Base-by-base conservation (phyloP, 2,888 invertebrate species). In the Baccha elongata region DNA sequence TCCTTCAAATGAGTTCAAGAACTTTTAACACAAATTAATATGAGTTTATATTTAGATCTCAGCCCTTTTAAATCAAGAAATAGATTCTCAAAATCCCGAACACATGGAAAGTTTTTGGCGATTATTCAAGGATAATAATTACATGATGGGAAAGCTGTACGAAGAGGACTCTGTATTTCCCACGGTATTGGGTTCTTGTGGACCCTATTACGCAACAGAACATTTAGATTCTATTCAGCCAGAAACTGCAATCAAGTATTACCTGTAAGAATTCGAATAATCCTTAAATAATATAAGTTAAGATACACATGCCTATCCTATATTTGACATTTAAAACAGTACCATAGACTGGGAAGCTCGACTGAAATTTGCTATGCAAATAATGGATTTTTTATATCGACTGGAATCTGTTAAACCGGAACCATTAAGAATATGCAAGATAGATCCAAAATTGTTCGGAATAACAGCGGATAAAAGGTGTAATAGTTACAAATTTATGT, bases 91-190 rank as follows among this genome's bases (percentile, higher is more conserved):
- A 35, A 88, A 88, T 85, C 86, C 90, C 0, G 87, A 88, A 55
- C 90, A 90, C 84, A 90, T 90, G 88, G 79, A 88, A 0, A 89
- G 89, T 64, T 88, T 89, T 44, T 90, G 90, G 90, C 85, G 89
- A 1, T 78, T 90, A 58, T 90, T 90, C 73, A 89, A 89, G 67
- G 90, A 90, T 81, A 90, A 90, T 84, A 90, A 90, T 69, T 90
- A 90, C 48, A 89, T 90, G 89, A 89, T 90, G 88, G 88, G 90
- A 52, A 90, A 90, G 73, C 86, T 90, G 0, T 90, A 89, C 64
- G 90, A 90, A 71, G 90, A 90, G 60, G 90, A 90, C 42, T 89
- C 87, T 10, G 79, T 90, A 4, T 90, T 90, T 74, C 90, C 90
- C 10, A 87, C 88, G 0, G 88, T 90, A 2, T 55, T 90, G 10